Conservation (phyloP, 2,888 invertebrate species). For the Orchesella flavescens region DNA sequence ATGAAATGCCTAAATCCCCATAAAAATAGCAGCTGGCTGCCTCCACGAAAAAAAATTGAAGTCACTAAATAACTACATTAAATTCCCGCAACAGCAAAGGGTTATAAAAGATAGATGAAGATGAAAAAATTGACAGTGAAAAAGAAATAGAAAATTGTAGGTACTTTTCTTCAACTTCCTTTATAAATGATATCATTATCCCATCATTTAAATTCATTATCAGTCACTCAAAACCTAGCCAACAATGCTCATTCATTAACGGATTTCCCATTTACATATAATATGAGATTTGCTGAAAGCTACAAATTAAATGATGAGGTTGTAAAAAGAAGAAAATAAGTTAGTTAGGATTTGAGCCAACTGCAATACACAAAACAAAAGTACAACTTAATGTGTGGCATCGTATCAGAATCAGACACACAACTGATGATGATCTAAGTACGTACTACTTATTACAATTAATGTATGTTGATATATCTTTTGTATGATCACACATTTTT, state of each 20-base stretch:
- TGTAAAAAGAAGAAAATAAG: not conserved
- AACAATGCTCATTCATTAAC: not conserved
- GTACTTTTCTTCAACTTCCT: too few relatives aligned
- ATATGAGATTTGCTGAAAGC: not conserved
- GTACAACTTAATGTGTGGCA: not conserved
- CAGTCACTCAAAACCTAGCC: slow-evolving; percentile 2
- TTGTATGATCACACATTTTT: not conserved
- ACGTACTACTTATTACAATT: not conserved
- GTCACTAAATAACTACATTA: too few relatives aligned
- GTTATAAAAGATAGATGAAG: too few relatives aligned
- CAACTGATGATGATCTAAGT: not conserved
- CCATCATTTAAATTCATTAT: slow-evolving; percentile 20
- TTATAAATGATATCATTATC: not conserved
- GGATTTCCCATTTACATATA: not conserved
- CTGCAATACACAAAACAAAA: not conserved
- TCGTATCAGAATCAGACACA: not conserved
- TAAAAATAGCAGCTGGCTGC: too few relatives aligned
- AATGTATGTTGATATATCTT: not conserved
- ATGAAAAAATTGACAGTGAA: too few relatives aligned
- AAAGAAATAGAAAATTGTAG: too few relatives aligned
- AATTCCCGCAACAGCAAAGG: too few relatives aligned
- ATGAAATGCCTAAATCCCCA: too few relatives aligned
- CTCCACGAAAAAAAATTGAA: too few relatives aligned
- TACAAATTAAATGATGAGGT: not conserved
- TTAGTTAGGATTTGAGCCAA: not conserved